Conservation (phyloP, 2,113 vertebrate species). For the Tachysurus fulvidraco region DNA sequence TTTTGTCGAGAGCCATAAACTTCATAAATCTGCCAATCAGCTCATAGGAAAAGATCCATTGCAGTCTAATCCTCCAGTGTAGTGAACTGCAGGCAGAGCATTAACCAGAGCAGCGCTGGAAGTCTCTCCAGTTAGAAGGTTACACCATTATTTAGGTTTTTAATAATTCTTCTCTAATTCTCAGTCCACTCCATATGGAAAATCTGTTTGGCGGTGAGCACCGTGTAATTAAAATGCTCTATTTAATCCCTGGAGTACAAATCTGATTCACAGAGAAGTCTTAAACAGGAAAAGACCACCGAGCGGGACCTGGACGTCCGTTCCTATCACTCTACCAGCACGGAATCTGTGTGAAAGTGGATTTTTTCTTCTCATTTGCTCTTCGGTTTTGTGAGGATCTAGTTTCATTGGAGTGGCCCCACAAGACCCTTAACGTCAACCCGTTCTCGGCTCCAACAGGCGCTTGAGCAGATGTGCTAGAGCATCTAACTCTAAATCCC, state of each 20-base stretch:
- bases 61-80: background rate
- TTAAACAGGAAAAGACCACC: background rate
- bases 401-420: conserved; percentile 54
- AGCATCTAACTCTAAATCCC: conserved; percentile 46
- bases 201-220: background rate
- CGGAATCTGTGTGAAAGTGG: conserved; percentile 19
- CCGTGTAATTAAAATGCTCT: background rate
- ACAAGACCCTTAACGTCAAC: conserved; percentile 43
- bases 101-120: background rate
- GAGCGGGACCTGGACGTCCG: background rate
- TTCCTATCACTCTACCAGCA: background rate
- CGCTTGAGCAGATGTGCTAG: conserved; percentile 41
- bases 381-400: conserved; percentile 48
- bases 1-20: background rate
- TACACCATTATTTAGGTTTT: background rate
- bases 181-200: conserved; percentile 1
- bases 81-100: background rate
- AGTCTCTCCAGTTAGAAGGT: too few species aligned
- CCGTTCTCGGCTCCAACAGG: background rate
- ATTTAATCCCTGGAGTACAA: background rate
- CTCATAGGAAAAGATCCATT: background rate
- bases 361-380: conserved; percentile 47
- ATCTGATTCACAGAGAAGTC: conserved; percentile 2
- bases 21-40: background rate
- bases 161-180: background rate